Conservation (phyloP, 2,888 invertebrate genomes). For the Hedychridium roseum region DNA sequence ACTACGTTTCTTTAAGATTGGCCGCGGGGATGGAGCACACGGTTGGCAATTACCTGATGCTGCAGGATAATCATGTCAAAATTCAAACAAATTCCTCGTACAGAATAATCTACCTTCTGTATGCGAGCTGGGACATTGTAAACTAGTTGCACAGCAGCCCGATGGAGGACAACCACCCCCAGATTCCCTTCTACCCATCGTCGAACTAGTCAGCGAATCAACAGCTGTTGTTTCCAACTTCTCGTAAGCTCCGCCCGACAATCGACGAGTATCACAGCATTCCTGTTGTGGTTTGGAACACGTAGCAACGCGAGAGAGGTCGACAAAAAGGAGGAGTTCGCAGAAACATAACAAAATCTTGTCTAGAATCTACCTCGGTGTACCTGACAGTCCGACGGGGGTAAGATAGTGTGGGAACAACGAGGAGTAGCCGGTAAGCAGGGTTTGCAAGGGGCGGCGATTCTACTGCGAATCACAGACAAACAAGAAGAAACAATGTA, state of each 20-base stretch:
- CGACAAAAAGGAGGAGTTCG: too few species aligned
- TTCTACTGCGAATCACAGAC: constrained; percentile 33
- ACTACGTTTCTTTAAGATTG: constrained; percentile 35
- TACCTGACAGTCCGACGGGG: constrained; percentile 35
- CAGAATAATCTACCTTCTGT: too few species aligned
- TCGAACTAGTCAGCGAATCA: constrained; percentile 8
- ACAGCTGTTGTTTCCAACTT: constrained; percentile 8
- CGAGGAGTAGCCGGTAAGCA: constrained; percentile 25
- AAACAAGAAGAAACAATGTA: too few species aligned
- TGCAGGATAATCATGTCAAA: too few species aligned
- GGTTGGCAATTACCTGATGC: constrained; percentile 10
- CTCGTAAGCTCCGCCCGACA: constrained; percentile 35
- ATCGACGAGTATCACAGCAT: constrained; percentile 21
- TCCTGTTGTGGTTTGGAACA: constrained; percentile 18
- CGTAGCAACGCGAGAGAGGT: too few species aligned
- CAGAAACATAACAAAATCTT: too few species aligned
- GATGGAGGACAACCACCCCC: constrained; percentile 24
- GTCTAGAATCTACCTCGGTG: constrained; percentile 19
- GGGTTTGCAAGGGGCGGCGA: constrained; percentile 36
- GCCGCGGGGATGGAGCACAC: constrained; percentile 28
- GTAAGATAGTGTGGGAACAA: constrained; percentile 14
- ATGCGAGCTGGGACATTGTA: too few species aligned
- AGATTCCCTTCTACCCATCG: constrained; percentile 15
- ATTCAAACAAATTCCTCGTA: too few species aligned
- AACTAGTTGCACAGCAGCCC: too few species aligned